A percentile compares a stretch with the other conserved stretches of the same genome.
phyloP scores from a whole-genome alignment of 1,140 invertebrate genomes.

The Aporrectodea caliginosa region DNA sequence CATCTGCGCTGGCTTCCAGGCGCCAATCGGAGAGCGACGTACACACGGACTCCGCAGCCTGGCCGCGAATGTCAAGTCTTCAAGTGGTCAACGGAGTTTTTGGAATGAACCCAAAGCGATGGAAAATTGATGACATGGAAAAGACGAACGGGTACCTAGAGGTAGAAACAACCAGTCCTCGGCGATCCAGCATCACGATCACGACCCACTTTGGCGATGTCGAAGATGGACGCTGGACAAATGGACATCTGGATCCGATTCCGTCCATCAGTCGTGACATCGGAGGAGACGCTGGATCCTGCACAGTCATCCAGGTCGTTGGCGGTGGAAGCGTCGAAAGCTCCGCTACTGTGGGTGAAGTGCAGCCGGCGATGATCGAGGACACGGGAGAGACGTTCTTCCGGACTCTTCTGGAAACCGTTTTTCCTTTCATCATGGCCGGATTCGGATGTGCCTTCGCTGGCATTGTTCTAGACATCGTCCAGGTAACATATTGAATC shows the following conservation, averaged over 20 bases:
- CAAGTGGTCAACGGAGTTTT: no score
- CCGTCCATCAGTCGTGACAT: not conserved
- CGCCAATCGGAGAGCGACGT: no score
- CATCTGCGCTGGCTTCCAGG: no score
- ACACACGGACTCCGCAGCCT: no score
- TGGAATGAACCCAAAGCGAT: no score
- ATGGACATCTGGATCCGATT: not conserved
- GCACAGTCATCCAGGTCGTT: not conserved
- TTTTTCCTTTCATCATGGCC: constrained; percentile 77
- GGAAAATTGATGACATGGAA: no score
- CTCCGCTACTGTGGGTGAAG: constrained; percentile 10
- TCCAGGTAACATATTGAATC: constrained; percentile 66
- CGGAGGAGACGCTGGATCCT: not conserved
- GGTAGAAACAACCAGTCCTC: no score
- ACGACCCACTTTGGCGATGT: no score
- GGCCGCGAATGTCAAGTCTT: no score
- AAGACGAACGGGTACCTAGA: no score
- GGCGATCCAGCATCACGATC: no score
- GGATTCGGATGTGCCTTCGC: constrained; percentile 84
- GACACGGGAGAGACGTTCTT: constrained; percentile 8
- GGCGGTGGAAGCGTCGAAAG: not conserved
- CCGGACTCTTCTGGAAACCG: constrained; percentile 69
- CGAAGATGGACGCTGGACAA: not conserved
- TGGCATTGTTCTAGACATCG: constrained; percentile 71
- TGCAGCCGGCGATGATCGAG: not conserved